These are phyloP conservation scores for Epistrophe eligans DNA, from an alignment of 2,888 invertebrate genomes.

Conservation along the genomic window DNA sequence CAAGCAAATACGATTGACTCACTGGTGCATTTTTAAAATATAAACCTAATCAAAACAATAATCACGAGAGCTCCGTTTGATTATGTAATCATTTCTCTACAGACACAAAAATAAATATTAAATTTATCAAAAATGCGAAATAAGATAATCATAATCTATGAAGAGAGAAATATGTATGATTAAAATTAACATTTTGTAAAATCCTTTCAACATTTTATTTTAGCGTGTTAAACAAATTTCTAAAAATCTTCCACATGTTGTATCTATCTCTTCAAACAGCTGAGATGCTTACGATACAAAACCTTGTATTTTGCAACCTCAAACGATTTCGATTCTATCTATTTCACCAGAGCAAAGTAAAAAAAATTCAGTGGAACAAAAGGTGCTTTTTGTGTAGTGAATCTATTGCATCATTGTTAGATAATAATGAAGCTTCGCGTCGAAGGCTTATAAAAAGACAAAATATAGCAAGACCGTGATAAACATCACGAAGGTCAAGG, in stretches of 20 bases:
- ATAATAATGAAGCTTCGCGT: slow-evolving; percentile 20
- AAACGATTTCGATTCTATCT: neutral
- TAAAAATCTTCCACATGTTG: neutral
- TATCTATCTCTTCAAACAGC: neutral
- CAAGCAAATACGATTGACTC: no score
- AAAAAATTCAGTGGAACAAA: neutral
- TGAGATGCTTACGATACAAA: neutral
- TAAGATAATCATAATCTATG: neutral
- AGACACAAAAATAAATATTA: neutral
- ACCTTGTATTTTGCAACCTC: neutral
- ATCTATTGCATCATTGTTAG: slow-evolving; percentile 49
- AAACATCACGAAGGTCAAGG: slow-evolving; percentile 56
- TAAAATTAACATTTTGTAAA: neutral
- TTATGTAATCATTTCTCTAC: neutral
- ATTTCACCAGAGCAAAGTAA: neutral
- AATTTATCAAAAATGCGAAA: neutral
- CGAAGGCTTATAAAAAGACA: neutral
- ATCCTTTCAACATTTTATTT: neutral
- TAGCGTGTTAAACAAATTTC: neutral
- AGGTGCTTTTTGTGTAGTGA: neutral
- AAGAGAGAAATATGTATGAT: neutral
- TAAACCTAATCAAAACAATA: neutral
- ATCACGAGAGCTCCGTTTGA: neutral
- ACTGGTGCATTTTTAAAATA: no score
- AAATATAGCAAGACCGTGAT: neutral